These are phyloP conservation scores for Alitta virens DNA, from an alignment of 2,888 invertebrate genomes.

Conservation along the genomic window DNA sequence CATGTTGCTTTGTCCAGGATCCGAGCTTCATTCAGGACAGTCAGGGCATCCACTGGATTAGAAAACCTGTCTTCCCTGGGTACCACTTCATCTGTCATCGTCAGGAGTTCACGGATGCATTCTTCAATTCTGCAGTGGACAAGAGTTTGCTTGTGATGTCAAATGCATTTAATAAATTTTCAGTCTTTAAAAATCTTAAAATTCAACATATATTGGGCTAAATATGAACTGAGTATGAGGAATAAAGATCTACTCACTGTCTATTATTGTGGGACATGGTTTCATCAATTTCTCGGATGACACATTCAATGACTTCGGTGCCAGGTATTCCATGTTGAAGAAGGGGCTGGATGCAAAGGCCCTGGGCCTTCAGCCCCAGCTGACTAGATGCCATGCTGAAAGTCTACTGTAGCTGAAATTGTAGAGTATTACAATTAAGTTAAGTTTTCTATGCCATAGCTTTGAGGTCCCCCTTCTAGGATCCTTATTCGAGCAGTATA, in stretches of 20 bases:
- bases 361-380: slow-evolving; percentile 13
- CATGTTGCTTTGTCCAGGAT: slow-evolving; percentile 49
- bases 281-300: slow-evolving; percentile 16
- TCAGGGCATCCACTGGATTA: slow-evolving; percentile 44
- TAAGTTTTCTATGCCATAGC: no score
- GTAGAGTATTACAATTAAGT: no score
- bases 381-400: slow-evolving; percentile 10
- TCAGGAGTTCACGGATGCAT: slow-evolving; percentile 9
- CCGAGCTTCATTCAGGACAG: slow-evolving; percentile 41
- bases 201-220: no score
- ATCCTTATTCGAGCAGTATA: no score
- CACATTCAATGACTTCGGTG: slow-evolving; percentile 7
- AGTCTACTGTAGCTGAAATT: no score
- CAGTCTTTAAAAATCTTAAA: no score
- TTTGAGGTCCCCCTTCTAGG: no score
- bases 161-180: no score
- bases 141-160: no score
- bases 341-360: slow-evolving; percentile 13
- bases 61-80: slow-evolving; percentile 24
- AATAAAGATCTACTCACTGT: slow-evolving; percentile 18
- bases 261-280: slow-evolving; percentile 10
- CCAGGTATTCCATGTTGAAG: slow-evolving; percentile 14
- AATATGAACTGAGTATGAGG: no score
- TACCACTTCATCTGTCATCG: slow-evolving; percentile 1
- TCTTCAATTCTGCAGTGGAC: slow-evolving; percentile 11